Evolutionary conservation across 2,113 vertebrate species (phyloP).

Genomic region (Takifugu flavidus): DNA sequence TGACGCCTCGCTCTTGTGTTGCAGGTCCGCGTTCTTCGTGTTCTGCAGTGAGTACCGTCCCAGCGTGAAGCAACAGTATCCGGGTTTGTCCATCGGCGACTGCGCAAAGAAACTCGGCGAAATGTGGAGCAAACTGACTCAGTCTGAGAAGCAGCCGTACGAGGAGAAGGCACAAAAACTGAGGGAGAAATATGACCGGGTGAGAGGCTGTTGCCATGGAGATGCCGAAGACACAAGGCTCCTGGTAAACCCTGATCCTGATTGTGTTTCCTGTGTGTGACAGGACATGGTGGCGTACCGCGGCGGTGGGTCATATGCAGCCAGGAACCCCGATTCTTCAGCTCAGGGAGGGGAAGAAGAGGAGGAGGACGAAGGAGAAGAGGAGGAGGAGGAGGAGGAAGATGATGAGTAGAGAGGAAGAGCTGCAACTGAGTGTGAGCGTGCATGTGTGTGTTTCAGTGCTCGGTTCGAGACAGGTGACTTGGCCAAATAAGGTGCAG

Average conservation of each 20-base stretch:
- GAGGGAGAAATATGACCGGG: constrained; percentile 69
- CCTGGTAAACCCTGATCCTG: not conserved
- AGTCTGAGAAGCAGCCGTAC: constrained; percentile 64
- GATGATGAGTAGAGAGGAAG: constrained; percentile 57
- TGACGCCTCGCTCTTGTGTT: not conserved
- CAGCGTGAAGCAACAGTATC: constrained; percentile 69
- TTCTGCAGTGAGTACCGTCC: constrained; percentile 71
- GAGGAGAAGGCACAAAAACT: constrained; percentile 72
- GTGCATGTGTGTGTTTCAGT: constrained; percentile 43
- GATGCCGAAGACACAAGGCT: not conserved
- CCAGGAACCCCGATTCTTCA: constrained; percentile 54
- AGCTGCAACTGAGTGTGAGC: constrained; percentile 24
- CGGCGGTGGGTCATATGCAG: constrained; percentile 47
- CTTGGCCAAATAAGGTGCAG: constrained; percentile 3
- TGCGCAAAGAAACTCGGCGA: constrained; percentile 67
- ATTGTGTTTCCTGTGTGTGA: not conserved
- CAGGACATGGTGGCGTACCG: constrained; percentile 73
- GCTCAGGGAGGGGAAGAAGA: constrained; percentile 61
- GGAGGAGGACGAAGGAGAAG: constrained; percentile 54
- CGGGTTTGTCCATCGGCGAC: constrained; percentile 67
- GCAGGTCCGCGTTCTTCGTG: constrained; percentile 69
- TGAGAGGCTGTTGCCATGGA: constrained; percentile 17
- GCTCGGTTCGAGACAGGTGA: constrained; percentile 1
- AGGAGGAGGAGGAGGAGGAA: constrained; percentile 53
- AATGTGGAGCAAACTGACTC: constrained; percentile 69